Base-by-base conservation (phyloP, 2,797 vertebrate species). In the Chaenodraco wilsoni region DNA sequence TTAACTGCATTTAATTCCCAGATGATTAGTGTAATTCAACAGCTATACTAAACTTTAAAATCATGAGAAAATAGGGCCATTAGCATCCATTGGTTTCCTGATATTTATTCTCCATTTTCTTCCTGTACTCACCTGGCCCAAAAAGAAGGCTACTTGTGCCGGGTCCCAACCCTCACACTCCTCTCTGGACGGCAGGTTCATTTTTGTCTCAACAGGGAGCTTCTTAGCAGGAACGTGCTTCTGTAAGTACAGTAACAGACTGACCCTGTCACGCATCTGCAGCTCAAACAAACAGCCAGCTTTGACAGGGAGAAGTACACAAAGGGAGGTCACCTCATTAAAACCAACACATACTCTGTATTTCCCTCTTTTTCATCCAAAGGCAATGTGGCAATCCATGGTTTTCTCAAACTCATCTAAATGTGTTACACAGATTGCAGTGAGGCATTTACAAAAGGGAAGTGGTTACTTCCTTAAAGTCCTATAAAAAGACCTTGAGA, bases 141-240 rank as follows among this genome's bases (percentile, higher is more conserved):
- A 82, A 51, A 95, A 95, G 77, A 85, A 67, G 63, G 94, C 94
- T 56, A 97, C 93, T 81, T 95, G 94, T 14, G 66, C 60, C 17
- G 92, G 67, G 70, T 92, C 94, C 96, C 96, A 97, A 12, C 76
- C 87, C 74, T 96, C 94, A 69, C 93, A 96, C 75, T 96, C 94
- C 57, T 96, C 94, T 79, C 91, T 95, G 81, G 93, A 87, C 16
- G 95, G 96, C 70, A 96, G 86, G 86, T 94, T 95, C 89, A 95
- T 94, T 60, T 92, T 87, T 86, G 92, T 91, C 65, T 81, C 79
- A 46, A 40, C 65, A n/a, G 72, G 78, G 73, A 72, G 59, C 31
- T 66, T 67, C 45, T 54, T 72, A 70, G 60, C 69, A 15, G 43
- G 9, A 71, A 40, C 48, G 67, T 12, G 59, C 60, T 52, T 67